A percentile compares a stretch with the other conserved stretches of the same genome.
These are phyloP conservation scores for Ispidina lecontei DNA, from an alignment of 2,797 vertebrate species.

Conservation along the genomic window DNA sequence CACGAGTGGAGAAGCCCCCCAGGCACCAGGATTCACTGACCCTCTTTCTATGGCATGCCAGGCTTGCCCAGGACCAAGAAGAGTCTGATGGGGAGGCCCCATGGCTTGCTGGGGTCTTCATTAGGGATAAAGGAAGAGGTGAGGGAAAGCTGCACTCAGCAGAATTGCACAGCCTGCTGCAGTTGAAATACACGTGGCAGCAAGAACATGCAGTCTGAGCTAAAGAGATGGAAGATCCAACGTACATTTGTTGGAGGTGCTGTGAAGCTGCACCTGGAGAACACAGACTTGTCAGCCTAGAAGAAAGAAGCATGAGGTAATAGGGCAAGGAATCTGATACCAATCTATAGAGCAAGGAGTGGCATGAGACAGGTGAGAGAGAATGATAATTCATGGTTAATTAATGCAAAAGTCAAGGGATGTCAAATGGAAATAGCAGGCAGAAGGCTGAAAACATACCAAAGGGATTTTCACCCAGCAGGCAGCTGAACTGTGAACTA, in stretches of 20 bases:
- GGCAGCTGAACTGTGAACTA: background rate
- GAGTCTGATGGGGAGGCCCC: background rate
- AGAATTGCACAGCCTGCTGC: background rate
- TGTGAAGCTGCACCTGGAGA: background rate
- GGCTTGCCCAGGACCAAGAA: background rate
- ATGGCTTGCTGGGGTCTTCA: background rate
- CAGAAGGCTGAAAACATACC: background rate
- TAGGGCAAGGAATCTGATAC: background rate
- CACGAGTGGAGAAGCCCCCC: background rate
- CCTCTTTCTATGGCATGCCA: background rate
- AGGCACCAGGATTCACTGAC: background rate
- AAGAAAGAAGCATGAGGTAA: background rate
- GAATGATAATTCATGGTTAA: background rate
- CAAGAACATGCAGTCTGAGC: background rate
- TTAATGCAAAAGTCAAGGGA: background rate
- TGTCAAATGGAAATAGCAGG: background rate
- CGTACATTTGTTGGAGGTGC: background rate
- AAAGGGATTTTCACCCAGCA: background rate
- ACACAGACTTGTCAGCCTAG: background rate
- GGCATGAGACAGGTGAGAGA: background rate
- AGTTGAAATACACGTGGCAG: background rate
- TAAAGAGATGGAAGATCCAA: background rate
- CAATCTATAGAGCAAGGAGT: background rate
- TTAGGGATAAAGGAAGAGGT: background rate
- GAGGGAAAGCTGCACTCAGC: background rate